Percentiles rank a stretch among this genome's conserved stretches.
Conservation (phyloP, 2,888 invertebrate species). For the Erynnis tages region DNA sequence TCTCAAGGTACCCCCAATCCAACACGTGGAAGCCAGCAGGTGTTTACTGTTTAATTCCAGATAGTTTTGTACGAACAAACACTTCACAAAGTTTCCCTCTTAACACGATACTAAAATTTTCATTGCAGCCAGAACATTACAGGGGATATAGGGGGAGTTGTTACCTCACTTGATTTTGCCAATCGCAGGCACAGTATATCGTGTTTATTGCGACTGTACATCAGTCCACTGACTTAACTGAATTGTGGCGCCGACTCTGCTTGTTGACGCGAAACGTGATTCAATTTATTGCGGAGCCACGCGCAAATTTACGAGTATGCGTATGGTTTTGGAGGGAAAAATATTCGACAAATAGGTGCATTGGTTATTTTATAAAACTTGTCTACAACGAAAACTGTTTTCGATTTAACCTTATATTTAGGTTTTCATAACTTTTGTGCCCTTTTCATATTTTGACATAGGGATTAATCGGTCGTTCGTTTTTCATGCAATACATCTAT, state of each 20-base stretch:
- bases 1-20: too few species aligned
- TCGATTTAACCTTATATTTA: not conserved
- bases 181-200: conserved; percentile 19
- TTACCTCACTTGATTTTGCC: conserved; percentile 12
- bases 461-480: too few species aligned
- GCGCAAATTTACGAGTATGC: conserved; percentile 20
- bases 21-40: too few species aligned
- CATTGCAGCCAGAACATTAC: not conserved
- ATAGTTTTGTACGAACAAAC: too few species aligned
- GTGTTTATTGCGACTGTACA: conserved; percentile 24
- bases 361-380: not conserved
- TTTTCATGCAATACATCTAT: too few species aligned
- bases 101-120: not conserved
- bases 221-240: conserved; percentile 26
- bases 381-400: not conserved
- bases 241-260: conserved; percentile 21
- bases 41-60: too few species aligned
- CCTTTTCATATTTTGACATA: too few species aligned
- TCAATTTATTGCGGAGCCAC: conserved; percentile 25
- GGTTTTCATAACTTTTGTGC: too few species aligned
- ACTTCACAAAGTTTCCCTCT: too few species aligned
- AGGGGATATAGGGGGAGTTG: not conserved
- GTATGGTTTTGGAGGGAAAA: conserved; percentile 9
- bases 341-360: not conserved
- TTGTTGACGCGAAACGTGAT: conserved; percentile 27